phyloP scores from a whole-genome alignment of 1,140 invertebrate genomes.

The Holotrichia oblita region DNA sequence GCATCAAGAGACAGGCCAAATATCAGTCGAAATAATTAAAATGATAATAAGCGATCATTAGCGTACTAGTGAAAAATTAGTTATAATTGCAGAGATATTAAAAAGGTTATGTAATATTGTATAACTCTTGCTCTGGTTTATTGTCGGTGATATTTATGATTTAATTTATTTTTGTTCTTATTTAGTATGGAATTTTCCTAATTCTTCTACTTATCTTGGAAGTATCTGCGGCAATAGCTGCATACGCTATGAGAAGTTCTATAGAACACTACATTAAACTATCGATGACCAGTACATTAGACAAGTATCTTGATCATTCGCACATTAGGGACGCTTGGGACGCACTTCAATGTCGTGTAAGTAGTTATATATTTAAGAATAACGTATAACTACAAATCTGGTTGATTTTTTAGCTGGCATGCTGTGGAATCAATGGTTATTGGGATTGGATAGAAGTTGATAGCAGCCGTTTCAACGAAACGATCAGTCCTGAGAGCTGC shows the following conservation, averaged over 20 bases:
- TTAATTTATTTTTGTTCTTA: constrained; percentile 39
- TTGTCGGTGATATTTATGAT: not conserved
- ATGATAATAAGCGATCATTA: too few species aligned
- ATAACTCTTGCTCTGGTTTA: too few species aligned
- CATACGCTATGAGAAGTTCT: constrained; percentile 75
- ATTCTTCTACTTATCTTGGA: constrained; percentile 82
- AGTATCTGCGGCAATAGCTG: constrained; percentile 81
- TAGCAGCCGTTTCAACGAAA: constrained; percentile 52
- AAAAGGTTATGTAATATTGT: too few species aligned
- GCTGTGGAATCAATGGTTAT: constrained; percentile 74
- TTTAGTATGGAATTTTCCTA: constrained; percentile 82
- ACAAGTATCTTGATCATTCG: constrained; percentile 64
- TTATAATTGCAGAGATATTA: too few species aligned
- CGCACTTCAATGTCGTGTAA: constrained; percentile 73
- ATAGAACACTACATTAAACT: constrained; percentile 66
- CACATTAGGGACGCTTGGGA: constrained; percentile 68
- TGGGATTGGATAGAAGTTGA: constrained; percentile 69
- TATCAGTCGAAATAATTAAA: too few species aligned
- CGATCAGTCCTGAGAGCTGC: constrained; percentile 42
- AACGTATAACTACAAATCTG: not conserved
- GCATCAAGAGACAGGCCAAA: too few species aligned
- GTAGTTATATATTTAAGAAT: not conserved
- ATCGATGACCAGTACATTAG: constrained; percentile 68
- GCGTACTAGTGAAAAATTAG: too few species aligned
- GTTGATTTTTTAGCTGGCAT: constrained; percentile 69